Percentiles rank a stretch among this genome's conserved stretches.
Conservation (phyloP, 2,888 invertebrate species). For the Heliconius cydno region DNA sequence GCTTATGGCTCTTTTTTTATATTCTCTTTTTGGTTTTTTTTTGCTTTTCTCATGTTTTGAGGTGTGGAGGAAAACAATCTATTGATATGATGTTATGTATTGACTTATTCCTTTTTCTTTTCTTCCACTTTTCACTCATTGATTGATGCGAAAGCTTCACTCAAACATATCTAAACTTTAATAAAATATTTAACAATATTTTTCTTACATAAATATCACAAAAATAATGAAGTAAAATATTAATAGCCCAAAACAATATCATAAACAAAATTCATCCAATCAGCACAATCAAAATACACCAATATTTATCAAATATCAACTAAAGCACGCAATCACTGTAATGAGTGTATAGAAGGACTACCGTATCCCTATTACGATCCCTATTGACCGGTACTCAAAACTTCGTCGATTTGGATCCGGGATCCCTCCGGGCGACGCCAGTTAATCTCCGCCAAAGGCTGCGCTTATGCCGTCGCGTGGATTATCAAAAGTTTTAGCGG, state of each 20-base stretch:
- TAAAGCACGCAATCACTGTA: slow-evolving; percentile 58
- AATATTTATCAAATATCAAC: slow-evolving; percentile 22
- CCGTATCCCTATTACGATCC: slow-evolving; percentile 61
- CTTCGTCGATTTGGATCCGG: slow-evolving; percentile 57
- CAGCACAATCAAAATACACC: not conserved
- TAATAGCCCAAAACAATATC: not conserved
- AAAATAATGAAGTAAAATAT: not conserved
- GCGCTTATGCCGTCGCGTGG: slow-evolving; percentile 49
- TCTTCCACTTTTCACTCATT: no score
- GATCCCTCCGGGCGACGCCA: slow-evolving; percentile 47
- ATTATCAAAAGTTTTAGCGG: slow-evolving; percentile 49
- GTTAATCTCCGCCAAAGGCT: slow-evolving; percentile 50
- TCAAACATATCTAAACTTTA: no score
- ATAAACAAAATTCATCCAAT: not conserved
- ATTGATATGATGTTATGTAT: not conserved
- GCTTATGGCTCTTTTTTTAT: not conserved
- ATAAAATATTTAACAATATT: not conserved
- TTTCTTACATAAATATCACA: not conserved
- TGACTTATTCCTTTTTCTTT: not conserved
- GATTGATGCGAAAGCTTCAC: no score
- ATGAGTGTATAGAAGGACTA: slow-evolving; percentile 62
- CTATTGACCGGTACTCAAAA: slow-evolving; percentile 62
- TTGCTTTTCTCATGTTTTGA: not conserved
- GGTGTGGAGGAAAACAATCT: not conserved
- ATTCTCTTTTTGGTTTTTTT: not conserved